Evolutionary conservation across 2,888 invertebrate species (phyloP), one percentile per base, ranked within the genome.

Genomic region (Drepanosiphum platanoidis): DNA sequence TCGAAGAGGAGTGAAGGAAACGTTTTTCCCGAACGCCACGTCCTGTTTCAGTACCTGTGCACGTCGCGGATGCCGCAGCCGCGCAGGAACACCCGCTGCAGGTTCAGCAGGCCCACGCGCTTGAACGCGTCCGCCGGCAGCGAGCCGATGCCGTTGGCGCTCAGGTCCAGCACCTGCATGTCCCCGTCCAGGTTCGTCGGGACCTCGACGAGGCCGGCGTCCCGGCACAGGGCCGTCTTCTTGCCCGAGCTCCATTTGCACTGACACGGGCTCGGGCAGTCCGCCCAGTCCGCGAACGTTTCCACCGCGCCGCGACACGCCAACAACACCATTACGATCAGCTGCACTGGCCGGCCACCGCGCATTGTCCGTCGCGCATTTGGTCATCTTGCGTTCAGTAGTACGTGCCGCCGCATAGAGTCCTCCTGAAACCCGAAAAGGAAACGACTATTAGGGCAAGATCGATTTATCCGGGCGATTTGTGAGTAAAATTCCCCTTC

Each of bases 231-330:
- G 86, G 96, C 97, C 70, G 95, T 95, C 90, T 95, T 96, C 90
- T 97, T 97, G 87, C 96, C 96, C 87, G 94, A 95, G 70, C 95
- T 94, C 97, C 97, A 97, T 91, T 96, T 96, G 92, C 97, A 97
- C 89, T 93, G 93, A 90, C 97, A 97, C 88, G 94, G 93, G 88
- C 93, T 92, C 88, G 96, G 95, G 90, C 96, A 96, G 90, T 95
- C 95, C 81, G 95, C 95, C 96, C 96, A 96, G 90, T 96, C 96
- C 87, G 93, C 93, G 88, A 92, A 86, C 61, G 86, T n/a, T n/a
- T n/a, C 79, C 39, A 61, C 52, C 22, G 58, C 70, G 52, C 70
- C 70, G 52, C 39, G 46, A 58, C 30, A 72, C n/a, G 34, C 46
- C 74, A 83, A 71, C 77, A 86, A 72, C 77, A 87, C 79, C 86